Percentiles rank a stretch among this genome's conserved stretches.
Conservation (phyloP, 1,140 invertebrate genomes). For the Hesperophylax magnus region DNA sequence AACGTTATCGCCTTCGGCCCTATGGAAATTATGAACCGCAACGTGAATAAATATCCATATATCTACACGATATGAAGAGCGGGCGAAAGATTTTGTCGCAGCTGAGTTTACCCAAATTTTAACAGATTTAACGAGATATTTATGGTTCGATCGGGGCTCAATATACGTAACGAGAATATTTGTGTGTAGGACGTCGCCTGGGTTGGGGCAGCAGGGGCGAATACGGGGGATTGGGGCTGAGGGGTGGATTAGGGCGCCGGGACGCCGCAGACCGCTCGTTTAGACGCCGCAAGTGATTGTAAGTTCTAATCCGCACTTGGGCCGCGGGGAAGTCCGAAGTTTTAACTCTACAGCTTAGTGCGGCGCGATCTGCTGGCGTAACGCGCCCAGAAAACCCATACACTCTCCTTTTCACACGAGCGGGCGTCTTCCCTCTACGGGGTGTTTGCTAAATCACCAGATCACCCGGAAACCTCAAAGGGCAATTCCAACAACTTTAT, state of each 20-base stretch:
- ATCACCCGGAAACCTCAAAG: too few relatives aligned
- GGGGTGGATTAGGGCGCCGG: slow-evolving; percentile 39
- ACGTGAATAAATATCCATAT: too few relatives aligned
- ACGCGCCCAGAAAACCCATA: too few relatives aligned
- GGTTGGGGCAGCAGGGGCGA: not conserved
- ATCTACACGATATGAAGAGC: too few relatives aligned
- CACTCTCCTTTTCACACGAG: too few relatives aligned
- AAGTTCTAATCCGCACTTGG: slow-evolving; percentile 55
- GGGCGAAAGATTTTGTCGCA: slow-evolving; percentile 12
- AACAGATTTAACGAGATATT: slow-evolving; percentile 54
- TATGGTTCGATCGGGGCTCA: slow-evolving; percentile 47
- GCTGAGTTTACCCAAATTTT: slow-evolving; percentile 30
- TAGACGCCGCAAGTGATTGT: slow-evolving; percentile 57
- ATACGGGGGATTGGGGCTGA: slow-evolving; percentile 11
- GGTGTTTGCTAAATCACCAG: too few relatives aligned
- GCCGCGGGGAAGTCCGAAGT: slow-evolving; percentile 50
- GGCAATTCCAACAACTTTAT: too few relatives aligned
- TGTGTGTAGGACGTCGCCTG: slow-evolving; percentile 23
- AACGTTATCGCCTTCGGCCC: too few relatives aligned
- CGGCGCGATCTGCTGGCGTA: not conserved
- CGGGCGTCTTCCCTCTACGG: too few relatives aligned
- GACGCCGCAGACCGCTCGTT: slow-evolving; percentile 55
- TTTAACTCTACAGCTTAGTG: slow-evolving; percentile 45
- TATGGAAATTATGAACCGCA: too few relatives aligned
- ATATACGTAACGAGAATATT: slow-evolving; percentile 47